Evolutionary conservation across 2,797 vertebrate species (phyloP).

Genomic region (Poeciliopsis turneri): DNA sequence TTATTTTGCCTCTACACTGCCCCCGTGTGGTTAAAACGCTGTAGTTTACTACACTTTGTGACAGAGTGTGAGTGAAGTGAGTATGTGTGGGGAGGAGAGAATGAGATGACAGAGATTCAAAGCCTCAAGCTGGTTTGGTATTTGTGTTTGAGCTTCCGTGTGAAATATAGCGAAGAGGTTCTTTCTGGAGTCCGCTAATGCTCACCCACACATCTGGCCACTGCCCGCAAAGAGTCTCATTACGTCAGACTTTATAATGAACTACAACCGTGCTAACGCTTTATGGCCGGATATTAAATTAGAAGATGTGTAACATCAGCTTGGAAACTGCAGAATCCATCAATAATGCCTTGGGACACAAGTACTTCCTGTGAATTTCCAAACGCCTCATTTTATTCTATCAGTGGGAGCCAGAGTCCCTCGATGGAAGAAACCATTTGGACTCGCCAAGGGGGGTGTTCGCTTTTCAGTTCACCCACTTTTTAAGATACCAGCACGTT

Average conservation of each 20-base stretch:
- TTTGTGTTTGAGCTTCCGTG: constrained; percentile 41
- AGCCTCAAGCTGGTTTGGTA: constrained; percentile 33
- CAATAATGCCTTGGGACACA: constrained; percentile 7
- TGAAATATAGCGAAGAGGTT: constrained; percentile 39
- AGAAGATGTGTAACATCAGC: neutral
- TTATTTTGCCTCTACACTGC: constrained; percentile 58
- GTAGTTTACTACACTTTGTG: constrained; percentile 26
- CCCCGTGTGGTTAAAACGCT: constrained; percentile 66
- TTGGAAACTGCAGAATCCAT: constrained; percentile 9
- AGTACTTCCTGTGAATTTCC: constrained; percentile 49
- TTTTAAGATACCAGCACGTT: fast-evolving
- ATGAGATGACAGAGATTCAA: neutral
- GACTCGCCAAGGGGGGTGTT: constrained; percentile 7
- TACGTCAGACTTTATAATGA: constrained; percentile 70
- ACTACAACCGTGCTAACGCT: constrained; percentile 12
- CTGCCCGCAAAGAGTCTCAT: constrained; percentile 44
- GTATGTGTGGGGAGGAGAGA: neutral
- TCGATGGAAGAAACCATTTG: constrained; percentile 43
- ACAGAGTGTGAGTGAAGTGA: constrained; percentile 1
- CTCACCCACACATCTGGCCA: constrained; percentile 74
- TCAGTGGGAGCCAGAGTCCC: constrained; percentile 55
- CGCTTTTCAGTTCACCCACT: fast-evolving
- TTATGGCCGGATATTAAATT: neutral
- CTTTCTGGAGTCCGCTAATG: constrained; percentile 58
- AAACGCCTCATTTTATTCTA: constrained; percentile 65